Evolutionary conservation across 2,113 vertebrate genomes (phyloP).

Genomic region (Odobenus rosmarus): DNA sequence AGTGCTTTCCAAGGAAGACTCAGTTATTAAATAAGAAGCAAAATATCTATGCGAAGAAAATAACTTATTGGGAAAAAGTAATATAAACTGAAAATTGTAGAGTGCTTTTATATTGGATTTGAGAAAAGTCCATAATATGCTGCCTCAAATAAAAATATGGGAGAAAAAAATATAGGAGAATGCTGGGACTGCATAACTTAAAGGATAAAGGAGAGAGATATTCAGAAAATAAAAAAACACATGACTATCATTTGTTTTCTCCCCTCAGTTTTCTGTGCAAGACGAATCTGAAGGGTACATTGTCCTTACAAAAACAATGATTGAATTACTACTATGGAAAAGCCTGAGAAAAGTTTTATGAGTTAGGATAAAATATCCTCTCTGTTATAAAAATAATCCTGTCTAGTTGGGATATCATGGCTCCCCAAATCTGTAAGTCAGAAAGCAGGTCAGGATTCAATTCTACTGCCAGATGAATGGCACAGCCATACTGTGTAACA

Average conservation of each 20-base stretch:
- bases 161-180: slow-evolving; percentile 18
- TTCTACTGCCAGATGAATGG: not conserved
- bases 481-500: not conserved
- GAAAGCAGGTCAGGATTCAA: not conserved
- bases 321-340: slow-evolving; percentile 3
- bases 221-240: not conserved
- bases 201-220: not conserved
- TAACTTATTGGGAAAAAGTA: slow-evolving; percentile 12
- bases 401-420: not conserved
- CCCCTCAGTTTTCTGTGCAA: not conserved
- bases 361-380: not conserved
- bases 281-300: not conserved
- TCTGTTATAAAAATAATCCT: not conserved
- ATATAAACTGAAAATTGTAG: slow-evolving; percentile 23
- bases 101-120: slow-evolving; percentile 26
- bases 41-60: not conserved
- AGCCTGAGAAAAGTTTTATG: not conserved
- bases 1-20: not conserved
- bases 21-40: slow-evolving; percentile 52
- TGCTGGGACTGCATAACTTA: not conserved
- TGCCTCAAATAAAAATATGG: slow-evolving; percentile 38
- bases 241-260: not conserved
- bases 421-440: not conserved
- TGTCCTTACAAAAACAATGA: not conserved
- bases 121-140: not conserved